Evolutionary conservation across 2,888 invertebrate species (phyloP).

Genomic region (Athetis lepigone): DNA sequence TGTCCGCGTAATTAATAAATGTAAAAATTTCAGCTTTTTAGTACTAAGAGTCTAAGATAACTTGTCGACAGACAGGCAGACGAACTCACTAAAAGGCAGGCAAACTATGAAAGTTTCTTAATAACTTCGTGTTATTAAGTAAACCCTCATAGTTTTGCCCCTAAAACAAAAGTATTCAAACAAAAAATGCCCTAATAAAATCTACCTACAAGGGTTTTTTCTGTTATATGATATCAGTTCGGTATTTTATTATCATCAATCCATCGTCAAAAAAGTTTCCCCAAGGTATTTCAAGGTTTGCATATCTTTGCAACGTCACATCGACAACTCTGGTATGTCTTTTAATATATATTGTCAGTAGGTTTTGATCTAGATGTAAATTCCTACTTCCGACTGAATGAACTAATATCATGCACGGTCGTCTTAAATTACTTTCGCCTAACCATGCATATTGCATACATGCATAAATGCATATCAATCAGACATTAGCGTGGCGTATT

Average conservation of each 20-base stretch:
- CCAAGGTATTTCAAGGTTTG: not conserved
- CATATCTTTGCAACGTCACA: not conserved
- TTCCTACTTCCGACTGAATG: slow-evolving; percentile 14
- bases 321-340: not conserved
- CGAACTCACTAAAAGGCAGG: too few species aligned
- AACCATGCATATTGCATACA: slow-evolving; percentile 16
- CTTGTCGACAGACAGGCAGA: too few species aligned
- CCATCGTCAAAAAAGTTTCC: not conserved
- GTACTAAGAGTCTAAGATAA: too few species aligned
- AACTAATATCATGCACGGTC: slow-evolving; percentile 11
- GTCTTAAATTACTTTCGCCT: slow-evolving; percentile 25
- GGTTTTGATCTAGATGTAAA: slow-evolving; percentile 15
- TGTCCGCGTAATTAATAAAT: too few species aligned
- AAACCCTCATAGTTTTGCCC: too few species aligned
- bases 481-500: slow-evolving; percentile 40
- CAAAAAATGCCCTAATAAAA: too few species aligned
- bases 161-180: too few species aligned
- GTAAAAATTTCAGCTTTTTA: too few species aligned
- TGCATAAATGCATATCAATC: slow-evolving; percentile 37
- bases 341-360: not conserved
- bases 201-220: too few species aligned
- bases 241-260: not conserved
- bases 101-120: too few species aligned
- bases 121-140: too few species aligned
- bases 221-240: not conserved